phyloP scores from a whole-genome alignment of 2,797 vertebrate genomes.

The Champsocephalus gunnari region DNA sequence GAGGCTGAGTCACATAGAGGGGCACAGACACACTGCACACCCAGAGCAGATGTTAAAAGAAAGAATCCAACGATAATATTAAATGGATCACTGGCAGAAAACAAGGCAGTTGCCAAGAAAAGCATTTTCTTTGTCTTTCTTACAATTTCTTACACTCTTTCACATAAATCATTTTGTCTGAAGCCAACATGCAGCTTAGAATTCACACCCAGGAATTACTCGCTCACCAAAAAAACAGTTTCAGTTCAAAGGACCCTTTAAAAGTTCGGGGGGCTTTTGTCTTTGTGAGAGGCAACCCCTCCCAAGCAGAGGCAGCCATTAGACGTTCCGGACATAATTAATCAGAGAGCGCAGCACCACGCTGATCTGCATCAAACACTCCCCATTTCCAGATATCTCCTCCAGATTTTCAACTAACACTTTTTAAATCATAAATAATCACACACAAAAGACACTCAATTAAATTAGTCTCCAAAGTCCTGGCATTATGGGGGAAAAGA shows the following conservation, averaged over 20 bases:
- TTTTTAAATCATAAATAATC: constrained; percentile 89
- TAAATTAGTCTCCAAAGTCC: constrained; percentile 86
- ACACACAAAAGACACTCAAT: constrained; percentile 84
- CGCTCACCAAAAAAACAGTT: constrained; percentile 58
- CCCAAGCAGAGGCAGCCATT: constrained; percentile 71
- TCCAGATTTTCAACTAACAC: constrained; percentile 83
- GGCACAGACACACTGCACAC: constrained; percentile 50
- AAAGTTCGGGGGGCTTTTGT: constrained; percentile 76
- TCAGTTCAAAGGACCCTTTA: constrained; percentile 79
- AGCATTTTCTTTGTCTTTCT: constrained; percentile 47
- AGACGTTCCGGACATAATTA: constrained; percentile 80
- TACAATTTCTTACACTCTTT: constrained; percentile 45
- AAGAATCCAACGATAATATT: constrained; percentile 49
- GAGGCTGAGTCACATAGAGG: constrained; percentile 57
- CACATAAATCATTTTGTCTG: constrained; percentile 62
- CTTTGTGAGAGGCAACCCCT: constrained; percentile 64
- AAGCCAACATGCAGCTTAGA: constrained; percentile 41
- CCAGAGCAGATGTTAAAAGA: constrained; percentile 64
- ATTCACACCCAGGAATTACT: constrained; percentile 73
- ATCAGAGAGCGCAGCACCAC: constrained; percentile 76
- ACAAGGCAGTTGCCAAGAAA: constrained; percentile 44
- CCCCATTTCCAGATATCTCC: constrained; percentile 79
- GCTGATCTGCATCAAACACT: constrained; percentile 84
- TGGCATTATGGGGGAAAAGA: constrained; percentile 76
- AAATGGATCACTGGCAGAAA: constrained; percentile 47